A percentile compares a stretch with the other conserved stretches of the same genome.
Evolutionary conservation across 2,113 vertebrate species (phyloP).

Genomic region (Caranx ignobilis): DNA sequence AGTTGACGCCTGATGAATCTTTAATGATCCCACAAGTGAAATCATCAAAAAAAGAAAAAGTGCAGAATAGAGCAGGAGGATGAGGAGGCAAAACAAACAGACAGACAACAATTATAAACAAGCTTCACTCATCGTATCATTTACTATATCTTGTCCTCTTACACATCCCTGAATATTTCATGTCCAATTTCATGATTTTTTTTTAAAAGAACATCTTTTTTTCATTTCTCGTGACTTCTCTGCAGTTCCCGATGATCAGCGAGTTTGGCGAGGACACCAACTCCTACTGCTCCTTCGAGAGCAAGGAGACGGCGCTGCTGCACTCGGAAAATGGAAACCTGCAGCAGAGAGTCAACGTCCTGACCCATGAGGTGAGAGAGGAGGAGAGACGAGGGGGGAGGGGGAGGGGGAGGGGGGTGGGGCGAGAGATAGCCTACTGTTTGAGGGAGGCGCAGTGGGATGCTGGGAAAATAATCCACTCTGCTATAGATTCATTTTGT

Average conservation of each 20-base stretch:
- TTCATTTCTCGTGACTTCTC: background rate
- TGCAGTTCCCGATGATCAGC: conserved; percentile 92
- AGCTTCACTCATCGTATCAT: background rate
- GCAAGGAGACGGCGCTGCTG: conserved; percentile 93
- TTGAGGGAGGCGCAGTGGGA: background rate
- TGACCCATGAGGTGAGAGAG: conserved; percentile 92
- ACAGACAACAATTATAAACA: conserved; percentile 10
- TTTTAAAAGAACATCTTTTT: background rate
- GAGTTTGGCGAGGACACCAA: conserved; percentile 93
- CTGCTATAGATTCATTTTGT: background rate
- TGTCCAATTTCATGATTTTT: background rate
- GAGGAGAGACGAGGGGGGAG: background rate
- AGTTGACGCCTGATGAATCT: conserved; percentile 51
- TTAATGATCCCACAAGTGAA: conserved; percentile 59
- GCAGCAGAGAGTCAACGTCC: conserved; percentile 93
- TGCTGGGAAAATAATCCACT: background rate
- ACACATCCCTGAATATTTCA: background rate
- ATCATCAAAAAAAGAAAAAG: conserved; percentile 35
- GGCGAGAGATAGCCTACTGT: too few relatives aligned
- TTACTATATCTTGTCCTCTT: background rate
- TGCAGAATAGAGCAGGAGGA: conserved; percentile 12
- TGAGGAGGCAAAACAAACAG: background rate
- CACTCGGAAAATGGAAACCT: conserved; percentile 94
- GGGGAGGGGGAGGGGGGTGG: background rate
- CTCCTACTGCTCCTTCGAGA: conserved; percentile 89